Base-by-base conservation (phyloP, 2,113 vertebrate genomes). In the Spea bombifrons region DNA sequence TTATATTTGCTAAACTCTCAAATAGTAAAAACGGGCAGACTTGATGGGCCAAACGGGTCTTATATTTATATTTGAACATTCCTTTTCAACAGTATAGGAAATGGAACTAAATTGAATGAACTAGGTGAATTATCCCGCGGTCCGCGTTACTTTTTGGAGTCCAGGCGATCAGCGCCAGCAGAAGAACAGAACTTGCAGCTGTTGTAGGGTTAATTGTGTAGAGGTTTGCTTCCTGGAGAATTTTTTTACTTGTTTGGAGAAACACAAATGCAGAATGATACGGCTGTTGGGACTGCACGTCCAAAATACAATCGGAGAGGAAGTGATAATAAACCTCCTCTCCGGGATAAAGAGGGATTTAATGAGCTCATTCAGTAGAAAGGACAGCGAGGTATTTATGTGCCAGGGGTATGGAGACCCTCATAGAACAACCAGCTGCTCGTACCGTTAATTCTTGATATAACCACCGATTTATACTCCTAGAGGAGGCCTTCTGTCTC, bases 351-450 rank as follows among this genome's bases (percentile, higher is more conserved):
- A 71, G 30, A 17, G 68, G 8, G 48, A 71, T 71, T 49, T 71
- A 49, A 71, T 52, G 68, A 71, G 68, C n/a, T 52, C 68, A 71
- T 71, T 53, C 48, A 17, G 50, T 17, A 48, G 68, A 7, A 50
- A 71, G 7, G 17, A 17, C 16, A 52, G 15, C 8, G 4, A 17
- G 30, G 4, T 30, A 16, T 52, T 9, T 17, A 52, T 52, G 7
- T 52, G 49, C 49, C 48, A 71, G 17, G 48, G 10, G 10, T 9
- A 9, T 4, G 4, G 4, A 13, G 55, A 59, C 15, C 30, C 15
- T 59, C 55, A 13, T 1, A 13, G 55, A 9, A 59, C 4, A 59
- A 43, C 12, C 67, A 69, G 67, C 47, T 52, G 49, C 46, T 52
- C 48, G 7, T 2, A 3, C 55, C 15, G 55, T 57, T 57, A 9